phyloP scores from a whole-genome alignment of 2,888 invertebrate genomes.

The Steromphala cineraria region DNA sequence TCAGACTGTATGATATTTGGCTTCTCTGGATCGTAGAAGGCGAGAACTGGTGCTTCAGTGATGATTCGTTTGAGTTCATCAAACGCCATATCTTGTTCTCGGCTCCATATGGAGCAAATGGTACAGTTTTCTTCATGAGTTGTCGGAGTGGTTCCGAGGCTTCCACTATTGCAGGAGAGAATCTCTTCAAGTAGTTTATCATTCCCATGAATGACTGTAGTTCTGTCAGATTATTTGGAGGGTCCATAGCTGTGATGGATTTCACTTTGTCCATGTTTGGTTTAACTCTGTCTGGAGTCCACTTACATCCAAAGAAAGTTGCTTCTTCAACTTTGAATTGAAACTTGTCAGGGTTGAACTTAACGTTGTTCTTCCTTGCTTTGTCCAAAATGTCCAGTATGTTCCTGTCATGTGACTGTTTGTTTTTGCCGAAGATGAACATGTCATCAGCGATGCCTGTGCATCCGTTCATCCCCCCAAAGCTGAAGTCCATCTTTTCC shows the following conservation, averaged over 20 bases:
- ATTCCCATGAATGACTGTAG: slow-evolving; percentile 25
- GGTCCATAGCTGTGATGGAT: slow-evolving; percentile 28
- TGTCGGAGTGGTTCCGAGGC: slow-evolving; percentile 12
- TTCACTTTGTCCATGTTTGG: slow-evolving; percentile 28
- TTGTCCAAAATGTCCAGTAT: neutral
- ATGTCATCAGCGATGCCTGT: slow-evolving; percentile 37
- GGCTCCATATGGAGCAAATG: slow-evolving; percentile 21
- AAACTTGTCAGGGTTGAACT: neutral
- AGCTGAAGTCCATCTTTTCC: slow-evolving; percentile 17
- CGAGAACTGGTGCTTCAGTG: slow-evolving; percentile 14
- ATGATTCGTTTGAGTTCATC: slow-evolving; percentile 15
- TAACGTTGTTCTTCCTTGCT: no score
- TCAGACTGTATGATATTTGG: neutral
- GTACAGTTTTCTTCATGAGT: neutral
- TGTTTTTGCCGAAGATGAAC: slow-evolving; percentile 22
- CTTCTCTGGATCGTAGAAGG: slow-evolving; percentile 13
- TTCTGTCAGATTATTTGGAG: slow-evolving; percentile 12
- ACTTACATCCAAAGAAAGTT: slow-evolving; percentile 5
- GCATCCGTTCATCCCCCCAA: slow-evolving; percentile 30
- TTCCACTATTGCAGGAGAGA: slow-evolving; percentile 9
- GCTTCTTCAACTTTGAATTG: slow-evolving; percentile 19
- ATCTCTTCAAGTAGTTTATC: slow-evolving; percentile 13
- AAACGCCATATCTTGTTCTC: slow-evolving; percentile 10
- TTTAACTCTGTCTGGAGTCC: slow-evolving; percentile 21
- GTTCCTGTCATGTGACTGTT: slow-evolving; percentile 26